These are phyloP conservation scores for Chaunax sp. DNA, from an alignment of 2,797 vertebrate genomes.

Conservation along the genomic window DNA sequence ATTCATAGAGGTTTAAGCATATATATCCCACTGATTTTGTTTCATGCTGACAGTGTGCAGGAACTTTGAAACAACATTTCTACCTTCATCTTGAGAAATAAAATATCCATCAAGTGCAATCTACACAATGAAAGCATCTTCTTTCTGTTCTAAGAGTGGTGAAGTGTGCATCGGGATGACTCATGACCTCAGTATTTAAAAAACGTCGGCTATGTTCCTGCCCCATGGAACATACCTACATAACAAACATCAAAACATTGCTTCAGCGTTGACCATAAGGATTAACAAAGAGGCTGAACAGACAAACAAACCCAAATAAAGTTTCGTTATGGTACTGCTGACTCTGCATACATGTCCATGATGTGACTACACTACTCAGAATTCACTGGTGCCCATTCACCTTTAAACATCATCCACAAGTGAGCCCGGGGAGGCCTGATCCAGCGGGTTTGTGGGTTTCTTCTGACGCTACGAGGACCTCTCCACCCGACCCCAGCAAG, in stretches of 20 bases:
- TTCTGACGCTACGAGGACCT: constrained; percentile 73
- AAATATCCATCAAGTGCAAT: neutral
- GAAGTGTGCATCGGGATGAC: neutral
- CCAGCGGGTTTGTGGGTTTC: constrained; percentile 74
- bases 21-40: too few relatives aligned
- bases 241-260: constrained; percentile 6
- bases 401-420: constrained; percentile 64
- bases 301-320: neutral
- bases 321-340: neutral
- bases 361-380: constrained; percentile 38
- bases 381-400: constrained; percentile 67
- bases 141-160: neutral
- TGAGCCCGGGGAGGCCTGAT: constrained; percentile 58
- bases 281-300: constrained; percentile 5
- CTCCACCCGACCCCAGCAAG: constrained; percentile 73
- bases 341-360: constrained; percentile 24
- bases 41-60: neutral
- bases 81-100: neutral
- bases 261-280: constrained; percentile 11
- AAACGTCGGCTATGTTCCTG: neutral
- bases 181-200: neutral
- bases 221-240: constrained; percentile 1
- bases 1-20: too few relatives aligned
- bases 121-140: neutral
- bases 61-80: neutral